Base-by-base conservation (phyloP, 2,113 vertebrate species). In the Morone saxatilis region DNA sequence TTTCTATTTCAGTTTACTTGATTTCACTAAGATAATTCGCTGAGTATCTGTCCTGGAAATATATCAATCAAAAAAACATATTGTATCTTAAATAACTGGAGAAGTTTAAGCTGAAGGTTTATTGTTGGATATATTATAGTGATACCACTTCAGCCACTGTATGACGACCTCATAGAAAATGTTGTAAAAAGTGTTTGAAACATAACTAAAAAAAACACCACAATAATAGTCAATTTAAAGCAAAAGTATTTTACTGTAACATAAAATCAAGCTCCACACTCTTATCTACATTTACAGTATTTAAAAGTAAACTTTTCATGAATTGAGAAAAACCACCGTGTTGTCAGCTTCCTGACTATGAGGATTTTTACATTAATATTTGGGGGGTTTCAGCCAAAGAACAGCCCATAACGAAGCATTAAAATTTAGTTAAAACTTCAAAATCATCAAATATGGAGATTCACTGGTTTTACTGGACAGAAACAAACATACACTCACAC, bases 61-160 rank as follows among this genome's bases (percentile, higher is more conserved):
- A 43, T 20, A 63, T 63, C n/a, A 19, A 45, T 13, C 12, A 47
- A 47, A 47, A 47, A 47, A 47, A 47, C 11, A 31, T 31, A 31
- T 31, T 31, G 31, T 31, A 31, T 31, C 31, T 31, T 31, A 54
- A 70, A 54, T 20, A 62, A 57, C 41, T 60, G n/a, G 8, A 20
- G n/a, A 17, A 1, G 22, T 36, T 38, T 4, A 22, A 19, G 12
- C 74, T 60, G 38, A 75, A 69, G 38, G 48, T 31, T 43, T 36
- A 78, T 20, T 78, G 43, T 51, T 50, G 36, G 36, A 70, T 70
- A 41, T 62, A 41, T 59, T 47, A 45, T 8, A 38, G 25, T 40
- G 57, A 40, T 10, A 50, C 6, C 38, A n/a, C 6, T 9, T 54
- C 6, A 62, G 2, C 10, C 14, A n/a, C 22, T 60, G 31, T 7